phyloP scores from a whole-genome alignment of 1,140 invertebrate species.

The Orussus abietinus region DNA sequence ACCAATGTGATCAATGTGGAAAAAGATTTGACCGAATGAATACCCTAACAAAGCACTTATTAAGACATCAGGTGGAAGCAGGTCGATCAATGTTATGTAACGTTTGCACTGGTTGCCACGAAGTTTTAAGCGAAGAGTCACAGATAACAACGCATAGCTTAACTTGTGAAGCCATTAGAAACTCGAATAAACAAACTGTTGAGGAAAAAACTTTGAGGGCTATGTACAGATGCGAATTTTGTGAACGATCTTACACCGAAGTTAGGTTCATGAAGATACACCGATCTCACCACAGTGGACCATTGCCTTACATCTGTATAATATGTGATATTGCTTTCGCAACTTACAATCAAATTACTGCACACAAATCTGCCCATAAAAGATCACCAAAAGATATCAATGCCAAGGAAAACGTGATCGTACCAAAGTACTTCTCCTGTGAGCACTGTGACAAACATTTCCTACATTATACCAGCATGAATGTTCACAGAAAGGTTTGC shows the following conservation, averaged over 20 bases:
- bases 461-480: conserved; percentile 9
- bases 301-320: conserved; percentile 2
- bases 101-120: conserved; percentile 1
- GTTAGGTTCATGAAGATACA: conserved; percentile 3
- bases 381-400: background rate
- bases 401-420: background rate
- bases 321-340: conserved; percentile 4
- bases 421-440: conserved; percentile 9
- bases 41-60: conserved; percentile 15
- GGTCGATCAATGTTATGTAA: background rate
- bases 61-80: conserved; percentile 3
- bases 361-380: conserved; percentile 8
- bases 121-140: conserved; percentile 1
- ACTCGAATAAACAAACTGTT: background rate
- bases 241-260: conserved; percentile 2
- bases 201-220: background rate
- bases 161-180: background rate
- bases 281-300: background rate
- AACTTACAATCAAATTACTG: conserved; percentile 11
- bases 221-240: conserved; percentile 10
- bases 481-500: conserved; percentile 7
- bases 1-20: conserved; percentile 21
- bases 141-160: conserved; percentile 1
- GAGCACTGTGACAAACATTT: conserved; percentile 12
- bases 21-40: conserved; percentile 18